Evolutionary conservation across 2,113 vertebrate species (phyloP).

Genomic region (Neodontobutis hainanensis): DNA sequence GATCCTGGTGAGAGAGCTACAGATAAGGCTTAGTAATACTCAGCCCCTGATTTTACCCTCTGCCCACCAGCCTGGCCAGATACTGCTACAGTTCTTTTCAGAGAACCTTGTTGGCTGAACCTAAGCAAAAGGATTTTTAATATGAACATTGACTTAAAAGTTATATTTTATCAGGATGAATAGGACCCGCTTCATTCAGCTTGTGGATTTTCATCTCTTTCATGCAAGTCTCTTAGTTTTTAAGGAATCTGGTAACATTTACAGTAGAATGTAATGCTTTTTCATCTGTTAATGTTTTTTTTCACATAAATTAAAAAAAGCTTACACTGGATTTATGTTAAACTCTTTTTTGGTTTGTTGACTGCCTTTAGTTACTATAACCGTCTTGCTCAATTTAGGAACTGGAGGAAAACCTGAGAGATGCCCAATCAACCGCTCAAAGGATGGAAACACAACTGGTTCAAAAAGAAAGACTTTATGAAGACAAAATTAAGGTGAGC

Average conservation of each 20-base stretch:
- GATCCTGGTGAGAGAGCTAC: conserved; percentile 90
- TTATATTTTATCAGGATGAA: conserved; percentile 47
- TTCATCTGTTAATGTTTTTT: no score
- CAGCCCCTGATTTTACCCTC: conserved; percentile 37
- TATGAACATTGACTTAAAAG: conserved; percentile 7
- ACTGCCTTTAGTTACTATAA: background rate
- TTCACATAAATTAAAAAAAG: no score
- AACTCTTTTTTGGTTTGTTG: background rate
- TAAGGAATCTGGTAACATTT: background rate
- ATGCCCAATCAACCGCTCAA: conserved; percentile 93
- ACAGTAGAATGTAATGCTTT: background rate
- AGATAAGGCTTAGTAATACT: conserved; percentile 62
- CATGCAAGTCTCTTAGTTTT: conserved; percentile 59
- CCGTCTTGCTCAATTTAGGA: conserved; percentile 81
- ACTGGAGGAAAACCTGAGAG: conserved; percentile 93
- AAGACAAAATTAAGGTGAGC: conserved; percentile 94
- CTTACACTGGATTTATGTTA: no score
- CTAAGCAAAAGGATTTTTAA: conserved; percentile 6
- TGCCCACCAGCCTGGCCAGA: conserved; percentile 22
- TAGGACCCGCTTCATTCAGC: conserved; percentile 38
- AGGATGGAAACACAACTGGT: conserved; percentile 94
- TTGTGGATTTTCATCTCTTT: conserved; percentile 65
- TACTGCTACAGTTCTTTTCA: conserved; percentile 5
- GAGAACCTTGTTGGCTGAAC: conserved; percentile 22
- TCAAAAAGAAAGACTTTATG: conserved; percentile 94